phyloP scores from a whole-genome alignment of 2,113 vertebrate genomes.

The Saccopteryx bilineata region DNA sequence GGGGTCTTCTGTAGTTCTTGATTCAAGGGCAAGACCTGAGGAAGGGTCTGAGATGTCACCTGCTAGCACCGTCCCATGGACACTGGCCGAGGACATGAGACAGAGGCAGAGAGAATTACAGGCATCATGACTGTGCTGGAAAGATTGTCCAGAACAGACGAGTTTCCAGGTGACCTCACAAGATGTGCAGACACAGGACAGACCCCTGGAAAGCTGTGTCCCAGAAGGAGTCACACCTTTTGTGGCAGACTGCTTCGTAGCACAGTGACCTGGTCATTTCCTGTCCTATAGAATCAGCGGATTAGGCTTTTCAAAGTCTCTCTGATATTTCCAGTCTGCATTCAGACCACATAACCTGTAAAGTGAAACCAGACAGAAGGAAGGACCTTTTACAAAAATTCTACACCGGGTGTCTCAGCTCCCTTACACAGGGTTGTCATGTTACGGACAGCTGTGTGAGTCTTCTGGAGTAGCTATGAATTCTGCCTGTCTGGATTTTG shows the following conservation, averaged over 20 bases:
- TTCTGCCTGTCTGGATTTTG: not conserved
- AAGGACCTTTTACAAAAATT: not conserved
- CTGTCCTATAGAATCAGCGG: not conserved
- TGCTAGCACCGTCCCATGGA: fast-evolving
- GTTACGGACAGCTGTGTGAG: not conserved
- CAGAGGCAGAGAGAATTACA: not conserved
- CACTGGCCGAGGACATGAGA: not conserved
- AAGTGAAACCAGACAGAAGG: not conserved
- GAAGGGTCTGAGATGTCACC: not conserved
- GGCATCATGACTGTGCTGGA: fast-evolving
- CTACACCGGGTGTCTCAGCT: not conserved
- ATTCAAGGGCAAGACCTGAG: not conserved
- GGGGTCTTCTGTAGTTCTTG: not conserved
- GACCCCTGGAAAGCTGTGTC: not conserved
- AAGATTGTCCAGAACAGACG: not conserved
- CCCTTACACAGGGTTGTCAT: fast-evolving
- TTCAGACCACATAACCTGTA: not conserved
- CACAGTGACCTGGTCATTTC: no score
- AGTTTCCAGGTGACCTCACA: not conserved
- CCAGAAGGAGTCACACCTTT: not conserved
- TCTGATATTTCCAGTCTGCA: not conserved
- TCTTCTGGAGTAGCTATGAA: not conserved
- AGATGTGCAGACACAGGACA: fast-evolving
- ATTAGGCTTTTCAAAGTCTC: not conserved
- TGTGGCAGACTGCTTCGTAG: not conserved